Percentiles rank a stretch among this genome's conserved stretches.
Conservation (phyloP, 2,113 vertebrate genomes). For the Myiopsitta monachus region DNA sequence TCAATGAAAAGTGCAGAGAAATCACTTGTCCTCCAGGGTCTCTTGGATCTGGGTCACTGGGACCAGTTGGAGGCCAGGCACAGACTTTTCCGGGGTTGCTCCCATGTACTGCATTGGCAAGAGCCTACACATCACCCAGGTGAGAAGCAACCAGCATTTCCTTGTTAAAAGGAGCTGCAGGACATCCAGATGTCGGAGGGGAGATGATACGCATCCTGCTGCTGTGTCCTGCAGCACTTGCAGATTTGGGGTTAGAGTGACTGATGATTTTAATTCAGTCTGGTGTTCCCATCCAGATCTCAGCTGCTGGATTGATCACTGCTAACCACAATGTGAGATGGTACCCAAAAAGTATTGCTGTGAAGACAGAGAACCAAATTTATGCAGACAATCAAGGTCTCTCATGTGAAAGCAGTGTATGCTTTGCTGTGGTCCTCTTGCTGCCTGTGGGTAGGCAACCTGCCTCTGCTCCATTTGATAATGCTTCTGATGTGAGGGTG, state of each 20-base stretch:
- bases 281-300: neutral
- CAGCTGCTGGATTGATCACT: neutral
- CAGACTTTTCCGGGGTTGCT: neutral
- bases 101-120: neutral
- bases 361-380: neutral
- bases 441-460: neutral
- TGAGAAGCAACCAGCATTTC: neutral
- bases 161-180: neutral
- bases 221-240: neutral
- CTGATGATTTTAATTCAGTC: neutral
- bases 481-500: accelerated
- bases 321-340: neutral
- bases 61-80: neutral
- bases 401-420: neutral
- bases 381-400: neutral
- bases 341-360: neutral
- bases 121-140: neutral
- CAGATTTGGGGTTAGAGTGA: neutral
- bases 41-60: accelerated
- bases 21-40: neutral
- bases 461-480: neutral
- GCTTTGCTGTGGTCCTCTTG: neutral
- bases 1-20: neutral
- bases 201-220: neutral
- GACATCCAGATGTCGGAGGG: neutral